phyloP scores from a whole-genome alignment of 2,888 invertebrate species.

The Leucophora obtusa region DNA sequence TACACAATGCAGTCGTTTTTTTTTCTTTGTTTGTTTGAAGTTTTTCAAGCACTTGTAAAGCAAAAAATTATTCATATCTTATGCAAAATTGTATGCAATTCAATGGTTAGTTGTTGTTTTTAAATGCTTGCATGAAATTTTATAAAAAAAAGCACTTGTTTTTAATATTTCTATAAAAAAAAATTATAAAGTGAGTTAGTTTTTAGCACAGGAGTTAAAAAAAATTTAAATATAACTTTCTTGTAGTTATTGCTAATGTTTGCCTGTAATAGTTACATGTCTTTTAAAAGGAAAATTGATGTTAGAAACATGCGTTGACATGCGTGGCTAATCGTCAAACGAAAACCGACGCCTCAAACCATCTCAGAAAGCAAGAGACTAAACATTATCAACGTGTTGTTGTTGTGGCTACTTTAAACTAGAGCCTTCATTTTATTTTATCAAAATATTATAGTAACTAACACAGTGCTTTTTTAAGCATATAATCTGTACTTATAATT shows the following conservation, averaged over 20 bases:
- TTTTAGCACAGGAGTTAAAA: background rate
- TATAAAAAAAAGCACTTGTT: background rate
- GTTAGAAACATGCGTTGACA: slow-evolving; percentile 71
- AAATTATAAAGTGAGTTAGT: background rate
- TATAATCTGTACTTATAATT: no score
- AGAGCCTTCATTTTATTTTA: background rate
- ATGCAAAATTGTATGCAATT: slow-evolving; percentile 55
- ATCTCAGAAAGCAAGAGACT: background rate
- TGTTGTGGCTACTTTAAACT: background rate
- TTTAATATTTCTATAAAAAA: background rate
- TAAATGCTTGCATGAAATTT: slow-evolving; percentile 21
- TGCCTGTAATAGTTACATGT: slow-evolving; percentile 53
- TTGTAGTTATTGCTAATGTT: slow-evolving; percentile 52
- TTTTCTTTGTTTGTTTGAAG: slow-evolving; percentile 2
- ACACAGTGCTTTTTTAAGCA: background rate
- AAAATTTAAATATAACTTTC: background rate
- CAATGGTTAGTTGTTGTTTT: slow-evolving; percentile 7
- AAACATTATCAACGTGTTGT: background rate
- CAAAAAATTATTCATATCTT: slow-evolving; percentile 44
- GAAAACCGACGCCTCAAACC: slow-evolving; percentile 67
- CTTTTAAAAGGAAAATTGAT: slow-evolving; percentile 55
- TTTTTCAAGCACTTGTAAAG: background rate
- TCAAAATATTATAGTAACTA: background rate
- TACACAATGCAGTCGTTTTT: slow-evolving; percentile 17
- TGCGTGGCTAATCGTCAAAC: slow-evolving; percentile 73